Percentiles rank a stretch among this genome's conserved stretches.
These are phyloP conservation scores for Clupea harengus DNA, from an alignment of 2,113 vertebrate genomes.

Conservation along the genomic window DNA sequence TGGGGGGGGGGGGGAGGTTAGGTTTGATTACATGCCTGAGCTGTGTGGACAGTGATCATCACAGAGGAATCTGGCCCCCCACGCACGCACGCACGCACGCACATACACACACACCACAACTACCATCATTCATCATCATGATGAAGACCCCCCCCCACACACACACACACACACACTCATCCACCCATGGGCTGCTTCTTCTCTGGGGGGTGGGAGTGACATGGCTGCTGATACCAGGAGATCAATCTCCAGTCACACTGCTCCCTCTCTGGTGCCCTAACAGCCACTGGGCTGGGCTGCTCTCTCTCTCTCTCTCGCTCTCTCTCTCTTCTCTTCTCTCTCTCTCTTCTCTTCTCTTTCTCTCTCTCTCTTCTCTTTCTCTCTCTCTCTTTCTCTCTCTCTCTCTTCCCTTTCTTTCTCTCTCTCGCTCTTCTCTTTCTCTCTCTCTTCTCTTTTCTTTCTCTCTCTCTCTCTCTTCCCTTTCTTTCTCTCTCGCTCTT, in stretches of 20 bases:
- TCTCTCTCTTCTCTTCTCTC: too few relatives aligned
- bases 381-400: background rate
- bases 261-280: too few relatives aligned
- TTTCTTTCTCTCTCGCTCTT: too few relatives aligned
- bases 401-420: too few relatives aligned
- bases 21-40: background rate
- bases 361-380: too few relatives aligned
- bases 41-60: background rate
- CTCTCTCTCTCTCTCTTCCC: too few relatives aligned
- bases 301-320: too few relatives aligned
- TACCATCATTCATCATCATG: background rate
- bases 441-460: too few relatives aligned
- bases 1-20: background rate
- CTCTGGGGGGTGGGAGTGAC: too few relatives aligned
- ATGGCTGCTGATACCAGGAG: background rate
- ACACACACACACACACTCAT: background rate
- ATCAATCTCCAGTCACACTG: slow-evolving; percentile 2
- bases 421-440: too few relatives aligned
- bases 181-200: background rate
- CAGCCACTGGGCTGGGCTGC: too few relatives aligned
- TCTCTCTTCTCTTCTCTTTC: background rate
- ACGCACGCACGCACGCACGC: background rate
- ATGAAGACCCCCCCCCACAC: background rate
- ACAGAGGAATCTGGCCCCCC: background rate
- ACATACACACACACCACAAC: background rate